Conservation (phyloP, 2,113 vertebrate genomes). For the Brachypodius melanocephalos region DNA sequence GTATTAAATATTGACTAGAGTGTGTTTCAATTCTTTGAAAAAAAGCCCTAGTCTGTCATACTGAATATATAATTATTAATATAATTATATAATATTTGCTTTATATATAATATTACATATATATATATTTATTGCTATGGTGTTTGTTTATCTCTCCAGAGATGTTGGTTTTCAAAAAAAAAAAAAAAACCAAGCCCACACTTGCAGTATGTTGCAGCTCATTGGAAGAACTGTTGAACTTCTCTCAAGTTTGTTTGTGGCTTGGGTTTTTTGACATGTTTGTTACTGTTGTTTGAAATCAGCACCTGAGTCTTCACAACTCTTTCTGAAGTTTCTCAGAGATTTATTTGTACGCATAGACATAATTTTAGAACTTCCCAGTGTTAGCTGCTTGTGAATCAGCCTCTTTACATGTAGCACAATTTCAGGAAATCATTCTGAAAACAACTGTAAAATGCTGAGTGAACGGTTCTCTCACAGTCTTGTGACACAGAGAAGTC, state of each 20-base stretch:
- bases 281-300: background rate
- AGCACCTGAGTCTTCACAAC: background rate
- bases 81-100: background rate
- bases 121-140: background rate
- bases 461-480: slow-evolving; percentile 29
- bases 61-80: background rate
- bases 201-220: background rate
- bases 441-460: slow-evolving; percentile 51
- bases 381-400: background rate
- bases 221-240: background rate
- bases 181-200: background rate
- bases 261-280: background rate
- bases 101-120: background rate
- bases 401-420: slow-evolving; percentile 53
- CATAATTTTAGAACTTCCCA: background rate
- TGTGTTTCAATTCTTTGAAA: background rate
- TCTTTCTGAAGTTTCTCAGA: background rate
- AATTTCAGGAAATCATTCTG: slow-evolving; percentile 60
- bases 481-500: slow-evolving; percentile 59
- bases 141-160: background rate
- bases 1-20: background rate
- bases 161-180: background rate
- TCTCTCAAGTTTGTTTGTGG: background rate
- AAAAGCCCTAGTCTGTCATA: background rate
- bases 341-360: background rate